phyloP scores from a whole-genome alignment of 2,888 invertebrate species.

The Himalopsyche kuldschensis region DNA sequence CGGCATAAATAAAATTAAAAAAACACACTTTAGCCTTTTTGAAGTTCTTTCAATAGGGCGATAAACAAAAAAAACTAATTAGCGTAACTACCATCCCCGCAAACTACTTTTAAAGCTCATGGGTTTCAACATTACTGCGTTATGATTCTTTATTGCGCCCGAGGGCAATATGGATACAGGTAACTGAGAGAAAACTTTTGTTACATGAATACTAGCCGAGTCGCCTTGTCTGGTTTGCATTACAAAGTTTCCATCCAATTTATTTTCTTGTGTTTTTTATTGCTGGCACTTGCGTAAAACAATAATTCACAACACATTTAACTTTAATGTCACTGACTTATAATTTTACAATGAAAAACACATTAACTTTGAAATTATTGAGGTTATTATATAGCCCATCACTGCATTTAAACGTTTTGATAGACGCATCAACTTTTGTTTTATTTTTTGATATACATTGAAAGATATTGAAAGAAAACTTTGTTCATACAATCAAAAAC shows the following conservation, averaged over 20 bases:
- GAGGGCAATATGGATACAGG: slow-evolving; percentile 26
- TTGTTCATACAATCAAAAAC: not conserved
- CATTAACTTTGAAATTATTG: not conserved
- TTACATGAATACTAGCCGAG: not conserved
- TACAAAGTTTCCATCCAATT: not conserved
- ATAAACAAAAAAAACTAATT: slow-evolving; percentile 38
- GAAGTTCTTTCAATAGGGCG: slow-evolving; percentile 9
- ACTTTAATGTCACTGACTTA: not conserved
- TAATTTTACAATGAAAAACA: not conserved
- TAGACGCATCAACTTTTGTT: not conserved
- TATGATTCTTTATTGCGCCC: slow-evolving; percentile 37
- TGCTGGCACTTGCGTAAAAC: not conserved
- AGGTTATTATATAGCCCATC: not conserved
- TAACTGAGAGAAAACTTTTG: slow-evolving; percentile 2
- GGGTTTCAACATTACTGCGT: slow-evolving; percentile 32
- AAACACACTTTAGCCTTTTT: not conserved
- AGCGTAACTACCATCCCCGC: slow-evolving; percentile 18
- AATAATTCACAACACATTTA: not conserved
- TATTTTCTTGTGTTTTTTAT: not conserved
- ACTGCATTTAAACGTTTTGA: not conserved
- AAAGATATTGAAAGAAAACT: not conserved
- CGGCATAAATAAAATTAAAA: not conserved
- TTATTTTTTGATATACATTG: not conserved
- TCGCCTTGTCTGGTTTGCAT: not conserved
- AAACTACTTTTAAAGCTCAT: slow-evolving; percentile 23